Evolutionary conservation across 1,140 invertebrate genomes (phyloP).

Genomic region (Caenorhabditis latens): DNA sequence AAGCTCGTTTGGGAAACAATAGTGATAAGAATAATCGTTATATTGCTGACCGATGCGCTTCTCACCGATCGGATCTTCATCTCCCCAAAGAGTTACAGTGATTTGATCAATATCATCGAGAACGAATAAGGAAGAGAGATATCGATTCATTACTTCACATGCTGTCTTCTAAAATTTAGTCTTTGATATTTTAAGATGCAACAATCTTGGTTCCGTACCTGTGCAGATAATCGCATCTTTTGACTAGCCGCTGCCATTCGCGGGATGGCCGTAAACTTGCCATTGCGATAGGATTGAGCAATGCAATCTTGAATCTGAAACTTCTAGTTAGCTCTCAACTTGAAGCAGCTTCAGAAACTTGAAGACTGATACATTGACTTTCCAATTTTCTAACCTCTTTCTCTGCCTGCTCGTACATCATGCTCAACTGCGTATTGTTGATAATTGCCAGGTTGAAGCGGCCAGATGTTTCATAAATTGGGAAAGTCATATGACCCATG

Average conservation of each 20-base stretch:
- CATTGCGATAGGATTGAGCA: slow-evolving; percentile 1
- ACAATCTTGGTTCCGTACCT: background rate
- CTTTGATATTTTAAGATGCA: background rate
- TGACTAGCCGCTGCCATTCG: slow-evolving; percentile 9
- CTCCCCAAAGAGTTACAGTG: slow-evolving; percentile 22
- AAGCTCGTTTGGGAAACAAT: background rate
- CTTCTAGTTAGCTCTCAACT: no score
- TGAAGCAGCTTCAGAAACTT: no score
- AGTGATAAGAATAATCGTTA: background rate
- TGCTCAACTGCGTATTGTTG: background rate
- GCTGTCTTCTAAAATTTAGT: slow-evolving; percentile 25
- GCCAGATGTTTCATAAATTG: slow-evolving; percentile 39
- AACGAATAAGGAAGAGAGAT: slow-evolving; percentile 25
- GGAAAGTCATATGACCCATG: slow-evolving; percentile 43
- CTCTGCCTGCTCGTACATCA: slow-evolving; percentile 43
- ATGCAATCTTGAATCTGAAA: slow-evolving; percentile 48
- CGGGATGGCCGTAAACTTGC: slow-evolving; percentile 4
- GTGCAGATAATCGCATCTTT: background rate
- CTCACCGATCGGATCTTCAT: slow-evolving; percentile 43
- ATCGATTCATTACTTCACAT: slow-evolving; percentile 25
- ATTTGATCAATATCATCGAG: slow-evolving; percentile 35
- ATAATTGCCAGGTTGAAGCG: slow-evolving; percentile 41
- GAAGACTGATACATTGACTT: background rate
- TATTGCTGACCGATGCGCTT: slow-evolving; percentile 22
- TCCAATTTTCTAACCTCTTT: background rate